phyloP scores from a whole-genome alignment of 2,113 vertebrate genomes.

The Danio rerio region GRCz12tu NC_133187.1:461001-461500 shows the following conservation, averaged over 20 bases:
- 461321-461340: conserved; percentile 84
- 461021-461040: conserved; percentile 77
- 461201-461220: neutral
- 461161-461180: neutral
- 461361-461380: conserved; percentile 82
- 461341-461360: conserved; percentile 81
- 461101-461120: conserved; percentile 81
- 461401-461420: conserved; percentile 78
- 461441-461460: no score
- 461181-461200: neutral
- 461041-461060: conserved; percentile 83
- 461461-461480: no score
- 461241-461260: no score
- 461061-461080: conserved; percentile 78
- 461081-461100: conserved; percentile 80
- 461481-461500: no score
- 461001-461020: neutral
- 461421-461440: conserved; percentile 67
- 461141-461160: neutral
- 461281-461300: conserved; percentile 78
- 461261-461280: no score
- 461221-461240: no score
- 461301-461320: conserved; percentile 79
- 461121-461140: conserved; percentile 69
- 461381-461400: conserved; percentile 81